Conservation (phyloP, 2,797 vertebrate genomes). For the Crocodylus rhombifer region DNA sequence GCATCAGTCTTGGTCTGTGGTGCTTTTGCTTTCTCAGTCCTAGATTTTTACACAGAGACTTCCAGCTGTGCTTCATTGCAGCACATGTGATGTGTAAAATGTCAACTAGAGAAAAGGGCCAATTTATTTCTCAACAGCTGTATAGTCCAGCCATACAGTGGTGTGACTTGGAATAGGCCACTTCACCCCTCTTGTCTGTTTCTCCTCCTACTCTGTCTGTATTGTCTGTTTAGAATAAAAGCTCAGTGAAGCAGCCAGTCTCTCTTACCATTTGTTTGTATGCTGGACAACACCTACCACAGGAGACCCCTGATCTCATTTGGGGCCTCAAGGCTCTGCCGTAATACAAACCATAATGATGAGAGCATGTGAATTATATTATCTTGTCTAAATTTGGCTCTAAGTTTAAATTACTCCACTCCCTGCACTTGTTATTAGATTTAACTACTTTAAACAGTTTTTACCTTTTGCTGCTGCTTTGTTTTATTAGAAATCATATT, state of each 20-base stretch:
- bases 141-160: neutral
- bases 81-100: neutral
- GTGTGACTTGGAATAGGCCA: slow-evolving; percentile 21
- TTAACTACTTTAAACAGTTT: neutral
- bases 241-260: neutral
- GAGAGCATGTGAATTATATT: slow-evolving; percentile 44
- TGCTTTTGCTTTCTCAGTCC: slow-evolving; percentile 14
- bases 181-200: neutral
- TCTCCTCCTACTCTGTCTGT: neutral
- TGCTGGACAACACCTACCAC: neutral
- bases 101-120: neutral
- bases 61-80: slow-evolving; percentile 6
- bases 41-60: neutral
- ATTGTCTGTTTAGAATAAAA: slow-evolving; percentile 3
- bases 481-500: slow-evolving; percentile 29
- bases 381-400: slow-evolving; percentile 45
- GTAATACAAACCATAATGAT: slow-evolving; percentile 27
- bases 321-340: slow-evolving; percentile 36
- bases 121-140: neutral
- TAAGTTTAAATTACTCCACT: neutral
- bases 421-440: slow-evolving; percentile 24
- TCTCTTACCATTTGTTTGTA: slow-evolving; percentile 2
- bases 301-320: neutral
- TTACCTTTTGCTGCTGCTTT: neutral
- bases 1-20: neutral